phyloP scores from a whole-genome alignment of 2,113 vertebrate species.

The Eidolon helvum region DNA sequence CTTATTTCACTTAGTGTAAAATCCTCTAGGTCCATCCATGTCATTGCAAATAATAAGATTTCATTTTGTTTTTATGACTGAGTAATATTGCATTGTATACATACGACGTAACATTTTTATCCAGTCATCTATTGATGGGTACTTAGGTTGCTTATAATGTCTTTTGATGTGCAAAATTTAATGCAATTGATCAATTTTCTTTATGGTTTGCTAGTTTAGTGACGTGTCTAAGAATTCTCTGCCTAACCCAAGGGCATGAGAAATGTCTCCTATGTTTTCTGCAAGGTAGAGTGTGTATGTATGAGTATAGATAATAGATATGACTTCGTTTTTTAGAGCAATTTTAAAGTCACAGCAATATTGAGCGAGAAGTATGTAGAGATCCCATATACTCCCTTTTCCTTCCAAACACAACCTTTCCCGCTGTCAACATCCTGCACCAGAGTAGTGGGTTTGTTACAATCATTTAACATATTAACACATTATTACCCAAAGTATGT shows the following conservation, averaged over 20 bases:
- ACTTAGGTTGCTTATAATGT: background rate
- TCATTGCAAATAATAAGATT: no score
- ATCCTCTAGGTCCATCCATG: no score
- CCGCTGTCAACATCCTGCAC: background rate
- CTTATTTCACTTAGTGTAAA: no score
- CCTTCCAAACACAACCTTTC: background rate
- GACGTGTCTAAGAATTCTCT: background rate
- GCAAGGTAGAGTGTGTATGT: background rate
- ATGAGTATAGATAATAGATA: background rate
- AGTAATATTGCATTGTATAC: no score
- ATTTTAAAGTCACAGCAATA: background rate
- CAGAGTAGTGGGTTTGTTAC: background rate
- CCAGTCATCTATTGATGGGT: no score
- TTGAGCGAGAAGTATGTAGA: background rate
- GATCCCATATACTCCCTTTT: background rate
- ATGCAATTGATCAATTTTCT: background rate
- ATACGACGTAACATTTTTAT: no score
- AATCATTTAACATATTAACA: background rate
- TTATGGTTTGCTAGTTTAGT: background rate
- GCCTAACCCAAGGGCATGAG: background rate
- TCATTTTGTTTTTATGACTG: no score
- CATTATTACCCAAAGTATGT: background rate
- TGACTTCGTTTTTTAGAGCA: background rate
- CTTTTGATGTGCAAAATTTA: background rate
- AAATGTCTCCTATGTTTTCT: background rate